A percentile compares a stretch with the other conserved stretches of the same genome.
These are phyloP conservation scores for Cataglyphis hispanica DNA, from an alignment of 1,140 invertebrate species.

Conservation along the genomic window DNA sequence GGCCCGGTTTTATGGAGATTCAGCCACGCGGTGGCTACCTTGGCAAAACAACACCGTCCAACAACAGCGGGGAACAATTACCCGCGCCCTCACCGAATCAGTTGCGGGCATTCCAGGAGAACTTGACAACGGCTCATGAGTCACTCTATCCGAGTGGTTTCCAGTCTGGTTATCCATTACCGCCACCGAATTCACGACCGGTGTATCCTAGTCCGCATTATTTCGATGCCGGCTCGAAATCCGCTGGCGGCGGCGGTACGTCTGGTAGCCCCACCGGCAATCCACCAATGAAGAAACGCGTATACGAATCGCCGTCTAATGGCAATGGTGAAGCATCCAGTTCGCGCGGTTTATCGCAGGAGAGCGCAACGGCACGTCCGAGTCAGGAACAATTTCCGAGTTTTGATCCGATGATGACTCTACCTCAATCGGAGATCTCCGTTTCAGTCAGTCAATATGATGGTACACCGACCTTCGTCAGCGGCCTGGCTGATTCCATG, in stretches of 20 bases:
- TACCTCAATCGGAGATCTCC: slow-evolving; percentile 76
- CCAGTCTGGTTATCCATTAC: slow-evolving; percentile 81
- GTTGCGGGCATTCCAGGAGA: slow-evolving; percentile 80
- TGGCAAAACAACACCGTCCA: slow-evolving; percentile 54
- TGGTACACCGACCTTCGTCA: slow-evolving; percentile 73
- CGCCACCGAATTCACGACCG: slow-evolving; percentile 80
- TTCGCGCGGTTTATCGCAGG: slow-evolving; percentile 72
- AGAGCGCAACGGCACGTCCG: slow-evolving; percentile 57
- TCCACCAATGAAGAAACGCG: slow-evolving; percentile 83
- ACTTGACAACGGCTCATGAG: slow-evolving; percentile 78
- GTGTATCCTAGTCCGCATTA: slow-evolving; percentile 83
- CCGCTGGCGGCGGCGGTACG: slow-evolving; percentile 35
- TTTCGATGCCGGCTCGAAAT: slow-evolving; percentile 80
- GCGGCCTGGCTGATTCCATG: slow-evolving; percentile 78
- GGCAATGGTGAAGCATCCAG: slow-evolving; percentile 32
- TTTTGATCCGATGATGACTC: slow-evolving; percentile 82
- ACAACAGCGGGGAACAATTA: slow-evolving; percentile 52
- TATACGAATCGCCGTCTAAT: slow-evolving; percentile 76
- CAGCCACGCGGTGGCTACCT: slow-evolving; percentile 73
- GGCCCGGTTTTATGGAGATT: slow-evolving; percentile 68
- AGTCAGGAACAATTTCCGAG: slow-evolving; percentile 78
- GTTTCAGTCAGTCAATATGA: slow-evolving; percentile 80
- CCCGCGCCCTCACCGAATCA: slow-evolving; percentile 73
- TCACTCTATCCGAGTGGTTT: slow-evolving; percentile 82
- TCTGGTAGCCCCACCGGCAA: slow-evolving; percentile 63